Evolutionary conservation across 2,113 vertebrate species (phyloP).

Genomic region (Pseudorectes ferrugineus): DNA sequence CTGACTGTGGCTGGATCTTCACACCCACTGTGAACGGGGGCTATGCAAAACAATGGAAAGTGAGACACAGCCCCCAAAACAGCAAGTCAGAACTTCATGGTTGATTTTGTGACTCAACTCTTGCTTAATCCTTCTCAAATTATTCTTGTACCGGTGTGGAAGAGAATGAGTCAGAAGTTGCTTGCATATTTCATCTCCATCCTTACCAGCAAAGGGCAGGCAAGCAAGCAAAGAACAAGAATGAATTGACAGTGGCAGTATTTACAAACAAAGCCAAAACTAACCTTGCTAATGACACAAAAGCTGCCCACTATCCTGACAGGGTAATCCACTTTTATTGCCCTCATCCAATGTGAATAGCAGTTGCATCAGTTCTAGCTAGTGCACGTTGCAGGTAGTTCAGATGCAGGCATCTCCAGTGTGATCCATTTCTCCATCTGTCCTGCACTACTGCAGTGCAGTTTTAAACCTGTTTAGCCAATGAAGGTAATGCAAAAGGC

Average conservation of each 20-base stretch:
- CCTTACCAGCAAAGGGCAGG: neutral
- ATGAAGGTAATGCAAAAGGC: neutral
- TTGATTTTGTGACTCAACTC: neutral
- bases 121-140: neutral
- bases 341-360: neutral
- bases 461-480: neutral
- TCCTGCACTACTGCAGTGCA: neutral
- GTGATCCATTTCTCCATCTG: neutral
- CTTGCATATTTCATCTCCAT: neutral
- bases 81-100: neutral
- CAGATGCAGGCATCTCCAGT: neutral
- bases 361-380: neutral
- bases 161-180: neutral
- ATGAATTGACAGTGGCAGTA: rapidly evolving
- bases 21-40: neutral
- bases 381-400: neutral
- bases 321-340: neutral
- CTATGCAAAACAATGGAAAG: neutral
- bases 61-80: rapidly evolving
- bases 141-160: neutral
- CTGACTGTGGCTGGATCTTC: neutral
- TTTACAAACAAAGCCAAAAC: neutral
- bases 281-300: neutral
- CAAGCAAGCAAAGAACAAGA: neutral
- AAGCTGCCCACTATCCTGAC: neutral